Percentiles rank a stretch among this genome's conserved stretches.
Evolutionary conservation across 1,140 invertebrate genomes (phyloP).

Genomic region (Sitophilus oryzae): DNA sequence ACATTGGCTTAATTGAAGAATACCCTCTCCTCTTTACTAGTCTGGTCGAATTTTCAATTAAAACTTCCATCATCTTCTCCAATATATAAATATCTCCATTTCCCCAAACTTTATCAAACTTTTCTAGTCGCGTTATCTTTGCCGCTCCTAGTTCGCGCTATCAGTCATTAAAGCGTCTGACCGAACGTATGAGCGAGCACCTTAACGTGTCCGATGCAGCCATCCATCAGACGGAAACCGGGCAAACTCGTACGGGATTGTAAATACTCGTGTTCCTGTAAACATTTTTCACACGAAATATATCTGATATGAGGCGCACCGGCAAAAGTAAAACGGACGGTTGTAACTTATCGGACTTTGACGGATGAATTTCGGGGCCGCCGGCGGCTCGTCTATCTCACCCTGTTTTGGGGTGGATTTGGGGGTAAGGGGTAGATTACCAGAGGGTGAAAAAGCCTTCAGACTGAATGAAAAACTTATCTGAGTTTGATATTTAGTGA

Average conservation of each 20-base stretch:
- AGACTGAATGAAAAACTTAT: background rate
- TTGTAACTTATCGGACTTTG: conserved; percentile 22
- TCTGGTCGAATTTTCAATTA: too few species aligned
- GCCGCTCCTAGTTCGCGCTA: too few species aligned
- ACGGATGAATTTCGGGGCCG: conserved; percentile 3
- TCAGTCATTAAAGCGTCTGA: too few species aligned
- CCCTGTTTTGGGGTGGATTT: too few species aligned
- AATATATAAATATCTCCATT: too few species aligned
- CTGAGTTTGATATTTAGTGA: background rate
- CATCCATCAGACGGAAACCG: conserved; percentile 6
- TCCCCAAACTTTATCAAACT: too few species aligned
- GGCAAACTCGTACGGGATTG: conserved; percentile 2
- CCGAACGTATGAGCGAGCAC: background rate
- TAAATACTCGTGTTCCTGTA: conserved; percentile 17
- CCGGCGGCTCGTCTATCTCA: background rate
- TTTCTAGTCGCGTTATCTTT: too few species aligned
- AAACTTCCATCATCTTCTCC: too few species aligned
- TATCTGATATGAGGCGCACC: conserved; percentile 16
- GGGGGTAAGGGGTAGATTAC: too few species aligned
- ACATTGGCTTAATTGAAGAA: too few species aligned
- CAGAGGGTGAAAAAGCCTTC: background rate
- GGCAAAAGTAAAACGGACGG: conserved; percentile 12
- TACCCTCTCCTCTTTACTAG: too few species aligned
- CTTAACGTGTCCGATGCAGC: background rate
- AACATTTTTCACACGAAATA: conserved; percentile 18